A percentile compares a stretch with the other conserved stretches of the same genome.
Evolutionary conservation across 2,888 invertebrate species (phyloP).

Genomic region (Meliscaeva auricollis): DNA sequence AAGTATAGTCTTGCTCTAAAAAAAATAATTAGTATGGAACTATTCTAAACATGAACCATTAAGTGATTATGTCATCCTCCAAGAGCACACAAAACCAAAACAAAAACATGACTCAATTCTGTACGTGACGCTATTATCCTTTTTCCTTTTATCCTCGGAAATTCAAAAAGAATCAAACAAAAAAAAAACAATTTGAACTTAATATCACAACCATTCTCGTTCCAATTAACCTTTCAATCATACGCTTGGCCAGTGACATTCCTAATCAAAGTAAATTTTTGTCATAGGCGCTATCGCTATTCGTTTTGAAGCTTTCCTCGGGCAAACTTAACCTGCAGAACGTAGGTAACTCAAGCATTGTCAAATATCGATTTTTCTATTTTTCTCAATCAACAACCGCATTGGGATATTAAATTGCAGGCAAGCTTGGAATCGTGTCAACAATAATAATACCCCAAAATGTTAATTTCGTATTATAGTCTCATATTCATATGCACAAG

Average conservation of each 20-base stretch:
- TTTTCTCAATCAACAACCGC: slow-evolving; percentile 28
- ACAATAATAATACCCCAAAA: not conserved
- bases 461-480: slow-evolving; percentile 38
- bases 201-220: not conserved
- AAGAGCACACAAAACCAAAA: not conserved
- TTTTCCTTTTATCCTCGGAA: not conserved
- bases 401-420: slow-evolving; percentile 23
- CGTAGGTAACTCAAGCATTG: slow-evolving; percentile 1
- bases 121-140: slow-evolving; percentile 1
- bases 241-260: slow-evolving; percentile 20
- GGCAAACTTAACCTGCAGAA: not conserved
- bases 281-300: not conserved
- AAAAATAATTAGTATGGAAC: not conserved
- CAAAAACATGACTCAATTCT: not conserved
- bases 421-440: slow-evolving; percentile 18
- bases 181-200: not conserved
- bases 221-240: slow-evolving; percentile 11
- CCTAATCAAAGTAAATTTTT: slow-evolving; percentile 36
- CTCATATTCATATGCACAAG: slow-evolving; percentile 12
- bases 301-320: not conserved
- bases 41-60: not conserved
- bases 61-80: slow-evolving; percentile 13
- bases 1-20: not conserved
- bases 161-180: not conserved
- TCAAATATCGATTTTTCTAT: slow-evolving; percentile 56